Percentiles rank a stretch among this genome's conserved stretches.
Evolutionary conservation across 2,797 vertebrate species (phyloP).

Genomic region (Parotocinclus haroldoi): DNA sequence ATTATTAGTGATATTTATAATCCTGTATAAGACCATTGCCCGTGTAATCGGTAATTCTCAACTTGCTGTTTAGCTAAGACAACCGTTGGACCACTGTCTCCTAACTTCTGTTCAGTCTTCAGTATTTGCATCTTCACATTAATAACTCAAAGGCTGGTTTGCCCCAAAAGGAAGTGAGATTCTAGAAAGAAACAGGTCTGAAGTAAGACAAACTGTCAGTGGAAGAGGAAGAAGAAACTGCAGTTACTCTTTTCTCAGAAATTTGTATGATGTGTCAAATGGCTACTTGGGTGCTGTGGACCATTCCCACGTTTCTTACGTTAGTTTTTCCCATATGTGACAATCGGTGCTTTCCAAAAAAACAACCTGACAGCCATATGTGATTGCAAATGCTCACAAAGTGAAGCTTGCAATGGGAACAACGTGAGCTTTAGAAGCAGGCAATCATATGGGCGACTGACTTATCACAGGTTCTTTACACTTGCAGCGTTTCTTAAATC

Average conservation of each 20-base stretch:
- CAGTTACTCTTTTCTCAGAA: conserved; percentile 28
- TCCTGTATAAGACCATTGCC: not conserved
- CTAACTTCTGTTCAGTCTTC: conserved; percentile 20
- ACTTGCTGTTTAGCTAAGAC: conserved; percentile 6
- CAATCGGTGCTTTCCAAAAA: not conserved
- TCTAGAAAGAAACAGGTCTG: conserved; percentile 34
- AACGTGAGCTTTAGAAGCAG: not conserved
- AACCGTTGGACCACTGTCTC: conserved; percentile 24
- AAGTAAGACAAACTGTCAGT: conserved; percentile 35
- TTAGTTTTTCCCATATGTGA: not conserved
- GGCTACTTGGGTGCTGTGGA: not conserved
- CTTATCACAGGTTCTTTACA: not conserved
- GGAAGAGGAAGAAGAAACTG: conserved; percentile 37
- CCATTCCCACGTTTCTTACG: not conserved
- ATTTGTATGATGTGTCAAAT: conserved; percentile 4
- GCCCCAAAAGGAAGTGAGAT: conserved; percentile 32
- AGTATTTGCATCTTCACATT: conserved; percentile 33
- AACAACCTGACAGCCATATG: too few species aligned
- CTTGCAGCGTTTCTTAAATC: too few species aligned
- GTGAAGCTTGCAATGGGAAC: not conserved
- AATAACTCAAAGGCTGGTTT: conserved; percentile 15
- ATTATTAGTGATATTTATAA: conserved; percentile 3
- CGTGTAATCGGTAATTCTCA: conserved; percentile 18
- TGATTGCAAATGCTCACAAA: too few species aligned
- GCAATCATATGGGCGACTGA: not conserved